Evolutionary conservation across 2,888 invertebrate species (phyloP).

Genomic region (Drosophila infuscata): DNA sequence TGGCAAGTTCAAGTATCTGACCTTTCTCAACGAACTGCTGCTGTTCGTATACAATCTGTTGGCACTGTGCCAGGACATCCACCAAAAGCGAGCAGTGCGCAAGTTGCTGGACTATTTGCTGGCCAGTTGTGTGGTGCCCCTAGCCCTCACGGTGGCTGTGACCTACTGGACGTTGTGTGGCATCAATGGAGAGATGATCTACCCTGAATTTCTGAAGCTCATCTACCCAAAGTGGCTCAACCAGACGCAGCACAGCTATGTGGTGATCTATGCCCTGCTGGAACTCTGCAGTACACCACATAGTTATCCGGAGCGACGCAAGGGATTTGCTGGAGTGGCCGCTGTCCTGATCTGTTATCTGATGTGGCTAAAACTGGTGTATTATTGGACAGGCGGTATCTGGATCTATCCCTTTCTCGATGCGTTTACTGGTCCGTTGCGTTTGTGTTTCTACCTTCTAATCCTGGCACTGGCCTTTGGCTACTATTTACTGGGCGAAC

Average conservation of each 20-base stretch:
- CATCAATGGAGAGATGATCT: slow-evolving; percentile 34
- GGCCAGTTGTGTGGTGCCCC: slow-evolving; percentile 43
- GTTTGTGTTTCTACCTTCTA: slow-evolving; percentile 32
- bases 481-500: slow-evolving; percentile 55
- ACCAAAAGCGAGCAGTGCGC: neutral
- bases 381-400: slow-evolving; percentile 19
- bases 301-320: slow-evolving; percentile 36
- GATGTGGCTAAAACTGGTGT: slow-evolving; percentile 35
- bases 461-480: slow-evolving; percentile 26
- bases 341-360: slow-evolving; percentile 42
- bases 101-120: slow-evolving; percentile 40
- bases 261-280: slow-evolving; percentile 37
- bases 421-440: slow-evolving; percentile 4
- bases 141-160: slow-evolving; percentile 40
- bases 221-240: slow-evolving; percentile 59
- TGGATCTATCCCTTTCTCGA: slow-evolving; percentile 62
- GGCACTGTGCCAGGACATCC: slow-evolving; percentile 43
- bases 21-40: slow-evolving; percentile 49
- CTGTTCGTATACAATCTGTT: slow-evolving; percentile 46
- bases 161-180: slow-evolving; percentile 57
- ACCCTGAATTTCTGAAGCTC: slow-evolving; percentile 30
- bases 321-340: slow-evolving; percentile 19
- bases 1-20: slow-evolving; percentile 67
- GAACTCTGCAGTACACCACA: slow-evolving; percentile 35
- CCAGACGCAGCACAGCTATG: slow-evolving; percentile 48